Base-by-base conservation (phyloP, 2,797 vertebrate species). In the Pterois miles region DNA sequence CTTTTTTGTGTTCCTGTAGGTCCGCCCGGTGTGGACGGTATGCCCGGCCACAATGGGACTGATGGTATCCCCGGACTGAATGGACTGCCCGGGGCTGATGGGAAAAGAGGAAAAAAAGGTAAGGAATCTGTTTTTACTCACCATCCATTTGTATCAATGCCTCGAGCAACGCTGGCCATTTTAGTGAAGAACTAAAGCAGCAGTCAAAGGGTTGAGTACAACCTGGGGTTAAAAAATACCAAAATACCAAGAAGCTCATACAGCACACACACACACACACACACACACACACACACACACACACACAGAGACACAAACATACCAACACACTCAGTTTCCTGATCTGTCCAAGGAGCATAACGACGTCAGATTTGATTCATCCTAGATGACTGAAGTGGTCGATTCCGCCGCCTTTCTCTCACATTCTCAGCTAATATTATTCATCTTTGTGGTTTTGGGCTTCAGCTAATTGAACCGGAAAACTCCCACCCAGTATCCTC, bases 21-120 rank as follows among this genome's bases (percentile, higher is more conserved):
- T 63, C 91, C 93, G 67, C 96, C 97, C 1, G 98, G 97, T 63
- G 68, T 76, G 0, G 92, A 94, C 56, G 97, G 97, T 8, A 56
- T 94, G 60, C 96, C 96, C 1, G 98, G 98, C 53, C 81, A 93
- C 86, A 99, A 98, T 13, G 98, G 97, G 70, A 97, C 97, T 46
- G 95, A 98, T 63, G 98, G 98, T 66, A 73, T 90, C 53, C 96
- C 96, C 10, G 98, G 98, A 54, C 89, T 94, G 74, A 96, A 96
- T 86, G 98, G 98, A 53, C 90, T 91, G 81, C 95, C 96, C 3
- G 98, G 98, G 92, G 75, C 89, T 57, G 95, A 92, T 20, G 97
- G 97, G 27, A 98, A 94, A 94, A 95, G 96, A 95, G 98, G 98
- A 25, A 99, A 97, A 95, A 96, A 89, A 93, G 98, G 98, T 97